These are phyloP conservation scores for Chalcis sispes DNA, from an alignment of 2,888 invertebrate species.

Conservation along the genomic window DNA sequence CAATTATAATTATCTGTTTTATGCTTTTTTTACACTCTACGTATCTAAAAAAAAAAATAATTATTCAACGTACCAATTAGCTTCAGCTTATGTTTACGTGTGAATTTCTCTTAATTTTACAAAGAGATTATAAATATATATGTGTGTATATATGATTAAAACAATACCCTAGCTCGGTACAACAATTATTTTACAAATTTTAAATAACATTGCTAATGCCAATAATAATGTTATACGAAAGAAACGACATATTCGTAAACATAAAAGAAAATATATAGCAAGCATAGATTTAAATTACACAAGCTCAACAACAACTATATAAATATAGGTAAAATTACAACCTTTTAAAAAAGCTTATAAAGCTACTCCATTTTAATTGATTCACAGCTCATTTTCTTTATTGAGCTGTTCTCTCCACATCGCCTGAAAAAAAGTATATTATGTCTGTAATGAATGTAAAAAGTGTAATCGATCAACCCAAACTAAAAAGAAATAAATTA, in stretches of 20 bases:
- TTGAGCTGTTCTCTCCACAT: constrained; percentile 52
- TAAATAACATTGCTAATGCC: constrained; percentile 23
- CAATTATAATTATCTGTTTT: not conserved
- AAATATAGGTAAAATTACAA: constrained; percentile 54
- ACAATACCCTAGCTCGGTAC: too few relatives aligned
- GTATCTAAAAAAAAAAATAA: constrained; percentile 22
- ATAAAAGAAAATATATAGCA: constrained; percentile 39
- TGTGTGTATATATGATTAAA: not conserved
- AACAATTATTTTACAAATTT: constrained; percentile 14
- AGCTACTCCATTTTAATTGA: constrained; percentile 49
- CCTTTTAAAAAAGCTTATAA: constrained; percentile 52
- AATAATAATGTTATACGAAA: constrained; percentile 34
- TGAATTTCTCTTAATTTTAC: too few relatives aligned
- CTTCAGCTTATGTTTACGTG: not conserved
- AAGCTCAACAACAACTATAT: constrained; percentile 48
- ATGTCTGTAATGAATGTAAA: constrained; percentile 37
- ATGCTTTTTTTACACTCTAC: not conserved
- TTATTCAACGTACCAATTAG: constrained; percentile 1
- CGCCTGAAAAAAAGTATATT: constrained; percentile 55
- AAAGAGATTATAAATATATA: constrained; percentile 14
- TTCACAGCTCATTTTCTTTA: constrained; percentile 56
- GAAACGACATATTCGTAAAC: constrained; percentile 38
- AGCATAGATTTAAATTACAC: constrained; percentile 35
- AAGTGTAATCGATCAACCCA: constrained; percentile 22
- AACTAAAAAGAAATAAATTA: constrained; percentile 14